These are phyloP conservation scores for Cyclophora punctaria DNA, from an alignment of 2,888 invertebrate species.

Conservation along the genomic window DNA sequence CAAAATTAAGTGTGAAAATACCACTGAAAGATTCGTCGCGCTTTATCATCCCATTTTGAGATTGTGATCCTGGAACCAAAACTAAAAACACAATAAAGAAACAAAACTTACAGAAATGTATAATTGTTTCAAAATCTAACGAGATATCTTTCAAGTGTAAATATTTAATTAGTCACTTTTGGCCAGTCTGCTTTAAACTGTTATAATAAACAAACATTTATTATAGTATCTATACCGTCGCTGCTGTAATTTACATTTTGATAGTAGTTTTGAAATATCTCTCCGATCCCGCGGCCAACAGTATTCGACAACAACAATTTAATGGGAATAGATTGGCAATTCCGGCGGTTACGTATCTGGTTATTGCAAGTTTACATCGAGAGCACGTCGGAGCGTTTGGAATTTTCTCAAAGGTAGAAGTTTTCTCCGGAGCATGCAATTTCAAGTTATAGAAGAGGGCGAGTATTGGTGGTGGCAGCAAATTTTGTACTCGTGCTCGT, in stretches of 20 bases:
- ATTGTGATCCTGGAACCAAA: conserved; percentile 18
- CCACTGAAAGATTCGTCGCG: conserved; percentile 54
- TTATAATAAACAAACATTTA: no score
- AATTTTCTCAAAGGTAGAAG: conserved; percentile 63
- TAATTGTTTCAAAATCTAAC: no score
- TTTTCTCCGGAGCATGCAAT: conserved; percentile 62
- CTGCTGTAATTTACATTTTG: conserved; percentile 17
- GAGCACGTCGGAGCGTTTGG: conserved; percentile 47
- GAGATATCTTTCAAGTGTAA: no score
- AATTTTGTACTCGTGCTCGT: conserved; percentile 20
- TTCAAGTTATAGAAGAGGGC: conserved; percentile 43
- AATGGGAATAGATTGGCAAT: conserved; percentile 51
- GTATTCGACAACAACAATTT: conserved; percentile 28
- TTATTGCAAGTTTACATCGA: conserved; percentile 53
- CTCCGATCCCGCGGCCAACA: conserved; percentile 9
- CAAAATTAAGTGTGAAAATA: conserved; percentile 73
- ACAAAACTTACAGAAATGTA: no score
- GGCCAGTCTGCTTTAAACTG: no score
- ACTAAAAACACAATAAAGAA: neutral
- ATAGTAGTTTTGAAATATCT: conserved; percentile 14
- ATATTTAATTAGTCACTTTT: no score
- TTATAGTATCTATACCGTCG: conserved; percentile 7
- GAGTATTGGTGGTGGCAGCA: conserved; percentile 17
- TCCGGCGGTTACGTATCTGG: conserved; percentile 47
- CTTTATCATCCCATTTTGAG: conserved; percentile 34